Percentiles rank a stretch among this genome's conserved stretches.
Conservation (phyloP, 2,888 invertebrate genomes). For the Cheilosia variabilis region DNA sequence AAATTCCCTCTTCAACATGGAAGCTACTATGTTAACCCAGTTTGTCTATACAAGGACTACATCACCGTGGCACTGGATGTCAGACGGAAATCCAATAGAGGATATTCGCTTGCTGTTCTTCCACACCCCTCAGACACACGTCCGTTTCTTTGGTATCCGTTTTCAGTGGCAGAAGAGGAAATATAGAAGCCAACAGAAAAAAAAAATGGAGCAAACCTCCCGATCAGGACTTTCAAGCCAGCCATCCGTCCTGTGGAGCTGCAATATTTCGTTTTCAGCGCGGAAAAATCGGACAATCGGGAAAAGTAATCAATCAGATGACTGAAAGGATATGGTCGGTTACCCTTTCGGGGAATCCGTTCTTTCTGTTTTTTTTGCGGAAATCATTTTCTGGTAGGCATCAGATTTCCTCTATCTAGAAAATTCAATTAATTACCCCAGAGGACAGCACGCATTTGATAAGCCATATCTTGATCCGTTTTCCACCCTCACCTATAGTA, state of each 20-base stretch:
- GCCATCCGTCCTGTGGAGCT: constrained; percentile 40
- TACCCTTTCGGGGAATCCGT: constrained; percentile 12
- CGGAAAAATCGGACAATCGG: constrained; percentile 24
- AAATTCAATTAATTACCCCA: constrained; percentile 56
- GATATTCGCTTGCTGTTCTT: constrained; percentile 38
- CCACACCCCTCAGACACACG: constrained; percentile 23
- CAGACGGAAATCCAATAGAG: constrained; percentile 50
- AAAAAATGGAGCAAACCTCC: constrained; percentile 7
- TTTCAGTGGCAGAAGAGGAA: constrained; percentile 42
- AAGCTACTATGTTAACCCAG: constrained; percentile 8
- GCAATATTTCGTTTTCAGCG: constrained; percentile 51
- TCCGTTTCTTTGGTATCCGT: constrained; percentile 61
- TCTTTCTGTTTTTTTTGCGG: neutral
- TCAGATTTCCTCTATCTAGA: constrained; percentile 27
- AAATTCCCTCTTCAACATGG: constrained; percentile 36
- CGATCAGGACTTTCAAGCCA: constrained; percentile 19
- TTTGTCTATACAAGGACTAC: neutral
- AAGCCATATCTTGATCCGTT: constrained; percentile 27
- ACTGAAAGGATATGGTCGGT: neutral
- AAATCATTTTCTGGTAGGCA: constrained; percentile 28
- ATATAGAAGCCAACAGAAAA: neutral
- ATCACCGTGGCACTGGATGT: constrained; percentile 13
- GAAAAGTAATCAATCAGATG: constrained; percentile 54
- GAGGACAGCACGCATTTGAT: constrained; percentile 15
- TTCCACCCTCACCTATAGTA: neutral